Evolutionary conservation across 53 echinoderm and acorn worm genomes (phyloP), one percentile per base, ranked within the genome.

Genomic region (Antedon mediterranea): DNA sequence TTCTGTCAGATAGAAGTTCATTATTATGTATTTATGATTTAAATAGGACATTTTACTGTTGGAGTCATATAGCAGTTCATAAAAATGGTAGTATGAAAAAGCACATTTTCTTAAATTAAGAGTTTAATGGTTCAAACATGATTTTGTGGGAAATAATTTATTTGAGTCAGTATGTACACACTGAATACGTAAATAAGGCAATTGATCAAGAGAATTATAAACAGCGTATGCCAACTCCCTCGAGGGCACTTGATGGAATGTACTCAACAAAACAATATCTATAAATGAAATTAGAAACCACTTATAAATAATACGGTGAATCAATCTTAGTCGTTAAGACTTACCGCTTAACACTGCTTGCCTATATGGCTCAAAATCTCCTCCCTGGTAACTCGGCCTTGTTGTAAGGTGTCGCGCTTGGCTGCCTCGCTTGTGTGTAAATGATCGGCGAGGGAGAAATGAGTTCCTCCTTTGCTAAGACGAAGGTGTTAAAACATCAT

Each of bases 211-310:
- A 57, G 57, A 57, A 57, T 57, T 57, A 57, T 13, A 13, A 11
- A 26, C 20, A 2, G 57, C 23, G 57, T 26, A 57, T 57, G 57
- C 57, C 57, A 57, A 11, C 57, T 57, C 57, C 57, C 57, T 18
- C 57, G 57, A 26, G 57, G 23, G 23, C 57, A 57, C 14, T 57
- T 57, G 57, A 57, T 57, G 57, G 57, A 57, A 57, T 57, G 57
- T 57, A 57, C 57, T 57, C 57, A 57, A 57, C 57, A 57, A 57
- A 57, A 57, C 57, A 57, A 57, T 57, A 57, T 57, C 57, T 57
- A 57, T 57, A 57, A 57, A 57, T 57, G 57, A 57, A 57, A 57
- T 57, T 57, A 57, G 57, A 57, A 57, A 57, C 57, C 57, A 57
- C 57, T 57, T 57, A 57, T 57, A 57, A 57, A 18, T 57, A 57